phyloP scores from a whole-genome alignment of 2,888 invertebrate species.

The Drosophila bunnanda region DNA sequence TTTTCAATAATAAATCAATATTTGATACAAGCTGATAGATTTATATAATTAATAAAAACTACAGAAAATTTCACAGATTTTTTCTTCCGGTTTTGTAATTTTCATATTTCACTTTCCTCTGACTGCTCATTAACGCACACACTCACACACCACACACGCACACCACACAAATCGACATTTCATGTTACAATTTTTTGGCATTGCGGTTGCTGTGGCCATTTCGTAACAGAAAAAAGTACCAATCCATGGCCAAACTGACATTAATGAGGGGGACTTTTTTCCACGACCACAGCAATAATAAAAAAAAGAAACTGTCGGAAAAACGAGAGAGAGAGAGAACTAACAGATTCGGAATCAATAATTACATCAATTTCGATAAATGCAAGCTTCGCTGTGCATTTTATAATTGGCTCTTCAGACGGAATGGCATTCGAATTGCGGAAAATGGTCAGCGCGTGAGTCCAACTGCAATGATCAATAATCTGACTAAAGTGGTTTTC shows the following conservation, averaged over 20 bases:
- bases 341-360: slow-evolving; percentile 58
- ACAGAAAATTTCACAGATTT: background rate
- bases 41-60: background rate
- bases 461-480: slow-evolving; percentile 24
- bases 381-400: slow-evolving; percentile 35
- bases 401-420: slow-evolving; percentile 52
- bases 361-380: slow-evolving; percentile 53
- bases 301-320: too few relatives aligned
- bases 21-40: background rate
- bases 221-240: slow-evolving; percentile 17
- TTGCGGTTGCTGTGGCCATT: slow-evolving; percentile 49
- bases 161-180: slow-evolving; percentile 58
- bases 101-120: slow-evolving; percentile 6
- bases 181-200: slow-evolving; percentile 62
- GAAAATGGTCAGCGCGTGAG: slow-evolving; percentile 32
- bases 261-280: slow-evolving; percentile 65
- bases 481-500: slow-evolving; percentile 35
- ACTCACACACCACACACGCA: too few relatives aligned
- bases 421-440: slow-evolving; percentile 1
- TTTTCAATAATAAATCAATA: background rate
- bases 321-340: slow-evolving; percentile 2
- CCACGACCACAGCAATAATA: slow-evolving; percentile 16
- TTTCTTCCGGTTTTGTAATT: slow-evolving; percentile 15
- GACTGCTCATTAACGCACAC: slow-evolving; percentile 56
- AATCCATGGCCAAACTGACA: slow-evolving; percentile 38